Evolutionary conservation across 2,888 invertebrate genomes (phyloP), one percentile per base, ranked within the genome.

Genomic region (Mycalesis mineus): DNA sequence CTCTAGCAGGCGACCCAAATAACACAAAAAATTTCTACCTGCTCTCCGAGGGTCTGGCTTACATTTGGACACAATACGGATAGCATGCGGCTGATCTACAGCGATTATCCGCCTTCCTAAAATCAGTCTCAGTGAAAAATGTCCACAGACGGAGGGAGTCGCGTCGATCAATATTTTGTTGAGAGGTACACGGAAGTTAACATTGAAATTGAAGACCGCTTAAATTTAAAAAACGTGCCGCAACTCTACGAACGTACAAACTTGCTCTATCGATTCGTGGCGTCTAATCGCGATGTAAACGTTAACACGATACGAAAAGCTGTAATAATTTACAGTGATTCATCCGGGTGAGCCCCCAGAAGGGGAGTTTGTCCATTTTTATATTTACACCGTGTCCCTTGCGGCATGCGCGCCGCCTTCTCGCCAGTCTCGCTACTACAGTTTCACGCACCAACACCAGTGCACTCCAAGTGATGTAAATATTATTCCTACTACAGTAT

Each of bases 351-450:
- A 84, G 80, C 83, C 82, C 84, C 74, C 75, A 77, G 86, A 87
- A 88, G 89, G 88, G 88, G 88, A 88, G 87, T 83, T 84, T 83
- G 80, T 86, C 81, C 87, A 88, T 88, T 89, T 88, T 89, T 89
- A 88, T 88, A 88, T 88, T 88, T 89, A 85, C 83, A 82, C 74
- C 84, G 84, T 77, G 80, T 83, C 86, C 84, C 87, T 83, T 80
- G 75, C 73, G 88, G 87, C 88, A 88, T 88, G 88, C 88, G 89
- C 88, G 87, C 77, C 87, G 87, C 82, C 80, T 81, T 81, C 78
- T 75, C 77, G 86, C 80, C 88, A 89, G 88, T 88, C 84, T 80
- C 70, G 81, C 74, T 78, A 86, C 84, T 84, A 87, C 84, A 80
- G 82, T 84, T 80, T 84, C 84, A 84, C 84, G 84, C 83, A 84